Evolutionary conservation across 2,888 invertebrate genomes (phyloP), one percentile per base, ranked within the genome.

Genomic region (Amphipyra berbera): DNA sequence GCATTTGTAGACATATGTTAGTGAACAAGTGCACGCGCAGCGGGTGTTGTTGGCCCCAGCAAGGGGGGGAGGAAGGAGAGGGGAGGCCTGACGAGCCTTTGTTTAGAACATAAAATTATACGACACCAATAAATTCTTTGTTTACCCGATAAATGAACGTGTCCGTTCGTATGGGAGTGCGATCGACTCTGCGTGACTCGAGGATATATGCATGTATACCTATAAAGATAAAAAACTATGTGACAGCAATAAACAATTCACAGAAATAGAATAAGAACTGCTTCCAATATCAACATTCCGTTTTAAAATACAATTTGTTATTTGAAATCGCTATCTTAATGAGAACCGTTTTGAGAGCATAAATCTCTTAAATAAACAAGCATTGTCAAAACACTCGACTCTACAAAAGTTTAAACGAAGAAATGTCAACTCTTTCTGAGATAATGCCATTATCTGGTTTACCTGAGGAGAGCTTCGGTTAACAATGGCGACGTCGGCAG

Each of bases 31-130:
- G 93, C 90, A 91, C 47, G 86, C 87, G 86, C 89, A 88, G 85
- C 88, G 89, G 89, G 88, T 79, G 82, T 79, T 63, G 75, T 54
- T 75, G 66, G 75, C 75, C 49, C 54, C 45, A 40, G 56, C 53
- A 50, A 40, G 44, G 42, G 56, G 50, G 72, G 62, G 61, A 41
- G 61, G 61, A 59, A 65, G 68, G 64, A 57, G 63, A 64, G 73
- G 61, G 62, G 55, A 72, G 77, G 82, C 74, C 84, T 84, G 86
- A 88, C 88, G 90, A 90, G 90, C 89, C 90, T 94, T 94, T 95
- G 94, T 94, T 95, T 94, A 91, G 90, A 91, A 88, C 92, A 93
- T 94, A 91, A 94, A 94, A 92, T 93, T 94, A 94, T 94, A 95
- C 92, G 93, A 93, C 92, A 89, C 85, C 88, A 88, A 94, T 94